Base-by-base conservation (phyloP, 2,797 vertebrate genomes). In the Cryptoblepharus egeriae region DNA sequence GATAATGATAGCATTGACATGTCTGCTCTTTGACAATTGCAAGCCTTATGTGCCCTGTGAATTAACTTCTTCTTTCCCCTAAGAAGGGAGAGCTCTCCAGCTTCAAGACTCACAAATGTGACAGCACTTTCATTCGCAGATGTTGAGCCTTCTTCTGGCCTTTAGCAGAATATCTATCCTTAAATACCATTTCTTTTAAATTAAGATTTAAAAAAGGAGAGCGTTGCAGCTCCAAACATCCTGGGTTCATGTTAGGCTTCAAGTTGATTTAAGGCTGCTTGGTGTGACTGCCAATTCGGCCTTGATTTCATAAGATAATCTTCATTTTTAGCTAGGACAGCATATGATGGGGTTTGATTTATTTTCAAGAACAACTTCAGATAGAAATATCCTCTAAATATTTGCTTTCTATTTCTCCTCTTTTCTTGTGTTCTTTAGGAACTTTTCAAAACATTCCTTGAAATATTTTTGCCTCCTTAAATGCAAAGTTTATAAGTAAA, bases 1-100 rank as follows among this genome's bases (percentile, higher is more conserved):
- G 96, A 96, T 97, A 96, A 96, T 95, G 96, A 96, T 96, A 96
- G 96, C 95, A 93, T 94, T 96, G 95, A 93, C 93, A 89, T 96
- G 95, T 39, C 96, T 94, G 95, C 93, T 95, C 95, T 94, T 94
- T 94, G 96, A 96, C 96, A 96, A 95, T 96, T 93, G 94, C 95
- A 89, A 93, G 90, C 94, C 94, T 84, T 61, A 6, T 61, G 87
- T 92, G 95, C 93, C 95, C 95, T 90, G 93, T 93, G 95, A 96
- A 97, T 96, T 95, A 96, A 94, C 94, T 93, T 92, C 91, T 93
- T 92, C 91, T 35, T 81, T 93, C 90, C 77, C 93, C 82, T 86
- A 86, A 80, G 92, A 94, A 90, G 93, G 85, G 90, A 90, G 65
- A 37, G 75, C 57, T 75, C 82, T 88, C 85, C 83, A 60, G 91